Base-by-base conservation (phyloP, 2,888 invertebrate species). In the Aplocera efformata region DNA sequence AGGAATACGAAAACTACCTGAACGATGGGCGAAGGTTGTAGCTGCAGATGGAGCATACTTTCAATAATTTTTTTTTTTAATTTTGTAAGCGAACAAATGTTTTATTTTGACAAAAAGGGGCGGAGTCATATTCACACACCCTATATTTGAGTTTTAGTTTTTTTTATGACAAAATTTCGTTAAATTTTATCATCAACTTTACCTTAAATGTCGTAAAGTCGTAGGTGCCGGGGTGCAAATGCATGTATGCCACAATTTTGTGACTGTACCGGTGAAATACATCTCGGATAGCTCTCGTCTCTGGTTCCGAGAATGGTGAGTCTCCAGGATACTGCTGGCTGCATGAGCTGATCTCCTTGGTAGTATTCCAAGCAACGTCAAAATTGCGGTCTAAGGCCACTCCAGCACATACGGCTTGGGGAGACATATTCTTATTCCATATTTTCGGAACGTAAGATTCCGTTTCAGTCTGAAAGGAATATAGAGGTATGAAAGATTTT, bases 371-470 rank as follows among this genome's bases (percentile, higher is more conserved):
- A 0, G 67, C 64, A 4, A 86, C 66, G 17, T 86, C 81, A 13
- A 86, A 86, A 43, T 86, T 86, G 0, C 84, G 67, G 17, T 86
- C 86, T 24, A 85, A 43, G 0, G 58, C 53, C 0, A 86, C 86
- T 0, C 86, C 86, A 0, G 62, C 50, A 33, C 86, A 85, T 0
- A 60, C 63, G 0, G 29, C 34, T 62, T 81, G 81, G 1, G 81
- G 82, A 0, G 84, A 74, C 23, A 59, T 40, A 27, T 85, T 86
- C 42, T 74, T 74, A 35, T 67, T 69, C 71, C 68, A 68, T 1
- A 13, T 8, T 1, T n/a, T 6, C 2, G n/a, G 2, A n/a, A n/a
- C n/a, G n/a, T n/a, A n/a, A n/a, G n/a, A n/a, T n/a, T n/a, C n/a
- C n/a, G n/a, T n/a, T n/a, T n/a, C n/a, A n/a, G n/a, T n/a, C n/a